Evolutionary conservation across 1,140 invertebrate genomes (phyloP), one percentile per base, ranked within the genome.

Genomic region (Pachyrhynchus sulphureomaculatus): DNA sequence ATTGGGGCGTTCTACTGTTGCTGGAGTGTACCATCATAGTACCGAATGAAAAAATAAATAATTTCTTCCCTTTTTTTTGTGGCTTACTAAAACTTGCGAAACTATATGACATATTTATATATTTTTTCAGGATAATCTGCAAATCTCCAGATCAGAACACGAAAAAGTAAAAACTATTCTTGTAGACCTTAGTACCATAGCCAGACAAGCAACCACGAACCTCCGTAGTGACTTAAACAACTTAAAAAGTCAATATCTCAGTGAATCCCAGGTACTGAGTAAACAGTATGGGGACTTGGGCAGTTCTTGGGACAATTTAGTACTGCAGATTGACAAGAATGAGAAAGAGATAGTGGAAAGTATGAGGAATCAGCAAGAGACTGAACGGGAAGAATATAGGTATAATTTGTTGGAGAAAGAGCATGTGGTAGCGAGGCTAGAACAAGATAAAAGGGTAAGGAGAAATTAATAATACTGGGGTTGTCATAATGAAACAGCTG

Each of bases 281-380:
- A 75, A 79, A 15, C 78, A 85, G 55, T 79, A 82, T 64, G 75
- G 82, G 21, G 76, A 81, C 26, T 69, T 89, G 20, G 75, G 76
- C 59, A 76, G 82, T 52, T 79, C 80, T 2, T 80, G 83, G 68
- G 76, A 80, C 17, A 74, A 82, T 45, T 79, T 80, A 33, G 81
- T 80, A 18, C 67, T 72, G 20, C 81, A 84, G 62, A 78, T 75
- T 12, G 80, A 83, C 37, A 67, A 78, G 4, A 77, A 79, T 42
- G 77, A 87, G 41, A 76, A 82, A 6, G 82, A 86, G 65, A 78
- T 82, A 36, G 78, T 84, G 4, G 82, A 85, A 47, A 79, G 82
- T 56, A 61, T 87, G 6, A 82, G 81, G 9, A 77, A 86, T 8
- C 84, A 87, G 64, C 85, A 88, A 67, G 85, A 89, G 68, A 68